A percentile compares a stretch with the other conserved stretches of the same genome.
Conservation (phyloP, 2,797 vertebrate species). For the Chaetodon trifasciatus region DNA sequence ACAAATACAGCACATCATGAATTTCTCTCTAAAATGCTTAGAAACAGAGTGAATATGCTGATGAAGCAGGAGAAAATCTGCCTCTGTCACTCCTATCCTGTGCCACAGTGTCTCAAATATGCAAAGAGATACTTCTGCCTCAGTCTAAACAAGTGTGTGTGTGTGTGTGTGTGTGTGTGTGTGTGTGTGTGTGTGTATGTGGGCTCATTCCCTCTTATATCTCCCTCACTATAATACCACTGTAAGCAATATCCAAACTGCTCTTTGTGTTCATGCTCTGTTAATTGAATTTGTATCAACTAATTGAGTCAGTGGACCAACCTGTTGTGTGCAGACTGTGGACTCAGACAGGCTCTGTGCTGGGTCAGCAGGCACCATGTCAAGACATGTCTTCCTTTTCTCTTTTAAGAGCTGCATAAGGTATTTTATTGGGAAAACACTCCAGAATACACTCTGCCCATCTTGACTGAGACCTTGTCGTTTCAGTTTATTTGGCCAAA, state of each 20-base stretch:
- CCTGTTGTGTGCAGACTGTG: conserved; percentile 43
- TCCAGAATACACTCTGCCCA: neutral
- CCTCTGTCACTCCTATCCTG: conserved; percentile 39
- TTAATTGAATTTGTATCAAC: conserved; percentile 58
- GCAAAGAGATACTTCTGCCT: conserved; percentile 52
- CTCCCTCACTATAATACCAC: conserved; percentile 33
- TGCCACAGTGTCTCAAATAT: conserved; percentile 53
- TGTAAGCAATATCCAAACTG: conserved; percentile 58
- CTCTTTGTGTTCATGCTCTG: conserved; percentile 31
- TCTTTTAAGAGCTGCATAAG: neutral
- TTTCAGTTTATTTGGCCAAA: conserved; percentile 40
- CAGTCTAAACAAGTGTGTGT: conserved; percentile 38
- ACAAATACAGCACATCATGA: conserved; percentile 45
- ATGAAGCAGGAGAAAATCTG: conserved; percentile 40
- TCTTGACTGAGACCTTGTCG: conserved; percentile 12
- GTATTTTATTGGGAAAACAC: conserved; percentile 6
- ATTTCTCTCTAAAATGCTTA: conserved; percentile 45
- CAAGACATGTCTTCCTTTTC: neutral
- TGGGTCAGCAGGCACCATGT: neutral
- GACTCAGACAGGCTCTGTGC: conserved; percentile 10
- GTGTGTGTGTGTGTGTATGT: conserved; percentile 15
- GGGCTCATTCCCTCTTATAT: conserved; percentile 33
- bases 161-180: conserved; percentile 24
- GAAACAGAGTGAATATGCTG: conserved; percentile 39
- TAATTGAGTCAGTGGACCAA: conserved; percentile 48